These are phyloP conservation scores for Scophthalmus maximus DNA, from an alignment of 2,113 vertebrate species.

Conservation along the genomic window DNA sequence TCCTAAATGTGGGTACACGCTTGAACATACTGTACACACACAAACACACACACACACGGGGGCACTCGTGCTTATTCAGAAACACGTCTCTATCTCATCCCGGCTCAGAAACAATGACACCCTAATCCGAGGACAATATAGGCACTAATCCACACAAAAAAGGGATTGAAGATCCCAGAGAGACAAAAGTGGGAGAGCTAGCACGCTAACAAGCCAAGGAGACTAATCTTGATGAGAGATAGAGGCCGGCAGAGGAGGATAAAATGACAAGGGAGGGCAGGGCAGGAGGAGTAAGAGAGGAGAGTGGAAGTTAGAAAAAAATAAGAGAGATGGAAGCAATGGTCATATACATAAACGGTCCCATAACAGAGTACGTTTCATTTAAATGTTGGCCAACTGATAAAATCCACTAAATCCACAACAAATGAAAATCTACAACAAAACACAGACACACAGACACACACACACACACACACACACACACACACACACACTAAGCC, in stretches of 20 bases:
- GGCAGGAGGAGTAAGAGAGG: slow-evolving; percentile 6
- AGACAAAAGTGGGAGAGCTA: slow-evolving; percentile 59
- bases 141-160: slow-evolving; percentile 77
- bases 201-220: slow-evolving; percentile 56
- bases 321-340: background rate
- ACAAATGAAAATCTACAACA: background rate
- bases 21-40: slow-evolving; percentile 14
- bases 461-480: background rate
- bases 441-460: background rate
- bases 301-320: background rate
- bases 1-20: background rate
- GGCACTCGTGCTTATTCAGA: slow-evolving; percentile 5
- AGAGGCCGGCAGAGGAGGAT: slow-evolving; percentile 52
- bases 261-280: slow-evolving; percentile 22
- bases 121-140: slow-evolving; percentile 74
- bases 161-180: slow-evolving; percentile 64
- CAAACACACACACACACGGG: background rate
- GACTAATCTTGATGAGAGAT: slow-evolving; percentile 77
- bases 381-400: no score
- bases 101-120: slow-evolving; percentile 66
- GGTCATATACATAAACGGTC: background rate
- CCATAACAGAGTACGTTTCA: background rate
- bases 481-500: background rate
- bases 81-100: slow-evolving; percentile 46
- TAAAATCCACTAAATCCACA: background rate